A percentile compares a stretch with the other conserved stretches of the same genome.
Evolutionary conservation across 53 echinoderm and acorn worm species (phyloP).

Genomic region (Stichopus horrens): DNA sequence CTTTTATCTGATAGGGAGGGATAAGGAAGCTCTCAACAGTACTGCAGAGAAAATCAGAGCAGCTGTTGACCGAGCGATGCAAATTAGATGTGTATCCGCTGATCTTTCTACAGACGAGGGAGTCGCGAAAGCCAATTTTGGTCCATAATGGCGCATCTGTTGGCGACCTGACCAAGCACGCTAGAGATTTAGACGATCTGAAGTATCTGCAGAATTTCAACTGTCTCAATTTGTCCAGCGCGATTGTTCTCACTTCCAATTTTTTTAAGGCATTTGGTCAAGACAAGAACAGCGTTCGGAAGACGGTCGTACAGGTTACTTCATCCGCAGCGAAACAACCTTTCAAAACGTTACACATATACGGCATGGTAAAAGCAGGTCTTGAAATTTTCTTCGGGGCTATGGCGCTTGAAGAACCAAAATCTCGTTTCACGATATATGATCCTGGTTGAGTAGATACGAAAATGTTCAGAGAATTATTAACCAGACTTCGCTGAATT

Average conservation of each 20-base stretch:
- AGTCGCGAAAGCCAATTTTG: conserved; percentile 11
- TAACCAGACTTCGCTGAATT: conserved; percentile 25
- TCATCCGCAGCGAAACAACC: conserved; percentile 48
- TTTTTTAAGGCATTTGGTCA: conserved; percentile 57
- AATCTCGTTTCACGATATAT: conserved; percentile 60
- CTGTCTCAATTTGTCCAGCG: conserved; percentile 51
- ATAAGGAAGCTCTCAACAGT: conserved; percentile 49
- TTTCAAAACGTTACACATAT: conserved; percentile 51
- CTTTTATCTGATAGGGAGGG: conserved; percentile 58
- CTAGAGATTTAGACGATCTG: conserved; percentile 17
- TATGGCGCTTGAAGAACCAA: conserved; percentile 64
- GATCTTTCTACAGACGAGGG: conserved; percentile 13
- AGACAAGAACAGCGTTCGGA: conserved; percentile 42
- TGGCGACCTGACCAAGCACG: conserved; percentile 42
- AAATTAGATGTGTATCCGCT: neutral
- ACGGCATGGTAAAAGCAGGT: conserved; percentile 66
- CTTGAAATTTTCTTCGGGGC: conserved; percentile 63
- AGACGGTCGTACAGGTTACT: conserved; percentile 54
- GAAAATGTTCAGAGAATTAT: conserved; percentile 45
- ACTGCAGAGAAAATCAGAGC: conserved; percentile 51
- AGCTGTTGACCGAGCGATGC: neutral
- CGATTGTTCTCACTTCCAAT: conserved; percentile 43
- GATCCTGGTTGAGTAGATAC: conserved; percentile 63
- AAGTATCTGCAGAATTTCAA: conserved; percentile 36
- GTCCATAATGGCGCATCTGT: conserved; percentile 62